Evolutionary conservation across 2,888 invertebrate species (phyloP), one percentile per base, ranked within the genome.

Genomic region (Toxonevra muliebris): DNA sequence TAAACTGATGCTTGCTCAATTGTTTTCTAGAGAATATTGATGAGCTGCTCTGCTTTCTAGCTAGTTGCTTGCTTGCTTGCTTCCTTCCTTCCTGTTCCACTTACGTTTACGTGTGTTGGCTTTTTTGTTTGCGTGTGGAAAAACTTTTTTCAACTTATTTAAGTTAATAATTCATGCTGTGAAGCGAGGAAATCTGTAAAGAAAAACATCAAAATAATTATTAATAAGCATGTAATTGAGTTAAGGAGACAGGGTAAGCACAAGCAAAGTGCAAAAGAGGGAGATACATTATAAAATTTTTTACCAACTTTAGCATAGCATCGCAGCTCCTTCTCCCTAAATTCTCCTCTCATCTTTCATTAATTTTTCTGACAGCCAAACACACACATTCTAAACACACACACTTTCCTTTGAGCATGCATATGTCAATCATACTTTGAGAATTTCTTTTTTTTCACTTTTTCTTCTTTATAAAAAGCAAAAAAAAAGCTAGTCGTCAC

Each of bases 1-100:
- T 80, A 76, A 78, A 78, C 75, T 79, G 45, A 48, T 57, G 42
- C 45, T n/a, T 41, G 41, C 53, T 61, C 50, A 68, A 64, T 65
- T 57, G 55, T 20, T 65, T 45, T 57, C 12, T 41, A n/a, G 1
- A 13, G 41, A 52, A 52, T 61, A 61, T 41, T 20, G 40, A 61
- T 53, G 52, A 52, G 41, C 48, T 30, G 59, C 13, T 41, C 13
- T 68, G 41, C 41, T 63, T 48, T 48, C 11, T 40, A 13, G 30
- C 30, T 30, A 30, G 7, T 4, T 30, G 30, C 7, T 30, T 55
- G 57, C 15, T 17, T 30, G 7, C 53, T 40, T 41, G 55, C 30
- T 57, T 57, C 52, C 64, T 50, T 57, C 30, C 30, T 30, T 30
- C 30, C 30, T 30, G 30, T 30, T 30, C 30, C 30, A 30, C 30